Base-by-base conservation (phyloP, 35 echinoderm and acorn worm species). In the Antedon bifida region DNA sequence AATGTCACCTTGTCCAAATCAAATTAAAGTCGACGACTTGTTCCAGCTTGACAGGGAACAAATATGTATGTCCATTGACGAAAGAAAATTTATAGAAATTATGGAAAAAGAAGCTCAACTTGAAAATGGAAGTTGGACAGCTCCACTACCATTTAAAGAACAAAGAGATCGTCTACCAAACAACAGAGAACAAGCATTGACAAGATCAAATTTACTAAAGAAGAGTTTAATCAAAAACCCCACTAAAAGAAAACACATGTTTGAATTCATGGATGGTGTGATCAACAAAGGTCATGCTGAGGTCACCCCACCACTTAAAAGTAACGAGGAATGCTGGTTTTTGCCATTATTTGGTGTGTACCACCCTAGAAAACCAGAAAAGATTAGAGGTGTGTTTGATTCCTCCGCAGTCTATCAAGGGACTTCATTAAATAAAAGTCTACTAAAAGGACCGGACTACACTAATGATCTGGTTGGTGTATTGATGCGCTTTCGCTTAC, bases 391-490 rank as follows among this genome's bases (percentile, higher is more conserved):
- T n/a, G 84, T 82, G 12, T 84, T 55, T 30, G 79, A 91, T 42
- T 83, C 79, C 33, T 88, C 82, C 5, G 86, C 90, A 16, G 36
- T 23, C 21, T 86, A 81, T 33, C 5, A 86, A 74, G 91, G 86
- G 0, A 35, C 73, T 0, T 92, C 90, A 0, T 33, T 93, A 26
- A 92, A 92, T 30, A 42, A 77, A 16, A 74, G 79, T 30, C 85
- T 87, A 19, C 74, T 87, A 5, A 35, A 56, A 2, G 80, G 85
- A 2, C 81, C 85, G 0, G 80, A 81, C 75, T 46, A 81, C 29
- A 88, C 35, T 39, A 91, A 79, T 79, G 75, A 32, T 36, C 39
- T 92, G 10, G 0, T 92, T 17, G 90, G 90, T 36, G 86, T 92
- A 4, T 39, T 92, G 0, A 74, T 79, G 74, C 30, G 90, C 3